Evolutionary conservation across 2,888 invertebrate genomes (phyloP).

Genomic region (Formica aserva): DNA sequence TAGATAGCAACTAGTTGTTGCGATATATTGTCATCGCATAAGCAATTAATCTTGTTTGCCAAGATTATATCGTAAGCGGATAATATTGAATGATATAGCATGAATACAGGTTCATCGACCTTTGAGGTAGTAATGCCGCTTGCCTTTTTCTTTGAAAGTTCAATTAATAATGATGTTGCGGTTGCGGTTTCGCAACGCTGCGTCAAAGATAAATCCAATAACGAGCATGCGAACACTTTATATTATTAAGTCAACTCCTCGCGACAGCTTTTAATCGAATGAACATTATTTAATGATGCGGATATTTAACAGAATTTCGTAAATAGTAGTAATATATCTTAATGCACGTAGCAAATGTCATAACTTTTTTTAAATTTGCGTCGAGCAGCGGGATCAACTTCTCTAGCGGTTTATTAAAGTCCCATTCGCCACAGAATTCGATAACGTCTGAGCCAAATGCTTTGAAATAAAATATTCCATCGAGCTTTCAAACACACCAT

Average conservation of each 20-base stretch:
- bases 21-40: background rate
- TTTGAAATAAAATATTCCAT: conserved; percentile 7
- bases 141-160: background rate
- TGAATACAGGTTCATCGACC: background rate
- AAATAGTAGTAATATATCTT: conserved; percentile 10
- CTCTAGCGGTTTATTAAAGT: conserved; percentile 18
- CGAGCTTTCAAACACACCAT: background rate
- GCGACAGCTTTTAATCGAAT: background rate
- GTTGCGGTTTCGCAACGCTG: background rate
- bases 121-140: background rate
- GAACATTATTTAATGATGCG: background rate
- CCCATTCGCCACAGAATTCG: background rate
- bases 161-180: conserved; percentile 19
- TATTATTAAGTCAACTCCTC: background rate
- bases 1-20: conserved; percentile 2
- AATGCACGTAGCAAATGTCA: background rate
- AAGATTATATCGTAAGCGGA: background rate
- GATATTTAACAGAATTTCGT: background rate
- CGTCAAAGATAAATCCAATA: background rate
- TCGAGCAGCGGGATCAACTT: background rate
- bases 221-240: background rate
- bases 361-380: background rate
- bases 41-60: conserved; percentile 4
- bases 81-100: background rate
- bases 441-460: background rate